phyloP scores from a whole-genome alignment of 2,888 invertebrate species.

The Aquatica leii region DNA sequence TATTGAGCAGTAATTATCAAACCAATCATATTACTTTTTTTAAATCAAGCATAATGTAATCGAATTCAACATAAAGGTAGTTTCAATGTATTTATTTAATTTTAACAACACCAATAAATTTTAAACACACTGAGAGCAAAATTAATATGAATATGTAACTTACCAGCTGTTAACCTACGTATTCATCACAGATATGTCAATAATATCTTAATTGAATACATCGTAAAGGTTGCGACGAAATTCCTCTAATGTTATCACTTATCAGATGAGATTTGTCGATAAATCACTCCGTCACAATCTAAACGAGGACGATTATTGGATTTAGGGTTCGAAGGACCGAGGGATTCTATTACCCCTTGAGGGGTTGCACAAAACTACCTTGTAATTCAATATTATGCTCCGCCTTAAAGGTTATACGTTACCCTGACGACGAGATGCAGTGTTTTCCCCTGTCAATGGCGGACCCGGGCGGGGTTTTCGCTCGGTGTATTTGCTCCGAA shows the following conservation, averaged over 20 bases:
- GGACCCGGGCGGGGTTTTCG: conserved; percentile 44
- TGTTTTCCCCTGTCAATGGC: conserved; percentile 53
- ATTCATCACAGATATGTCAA: conserved; percentile 6
- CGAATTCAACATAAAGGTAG: no score
- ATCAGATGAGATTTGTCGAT: conserved; percentile 55
- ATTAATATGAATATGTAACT: no score
- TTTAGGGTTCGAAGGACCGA: conserved; percentile 49
- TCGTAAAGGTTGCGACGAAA: conserved; percentile 36
- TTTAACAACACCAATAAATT: no score
- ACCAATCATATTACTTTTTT: no score
- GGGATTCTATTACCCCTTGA: conserved; percentile 29
- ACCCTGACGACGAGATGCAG: conserved; percentile 47
- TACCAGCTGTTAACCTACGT: neutral
- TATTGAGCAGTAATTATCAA: no score
- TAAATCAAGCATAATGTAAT: no score
- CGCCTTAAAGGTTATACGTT: conserved; percentile 56
- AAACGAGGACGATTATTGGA: conserved; percentile 59
- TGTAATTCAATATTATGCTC: conserved; percentile 51
- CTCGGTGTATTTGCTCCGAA: conserved; percentile 34
- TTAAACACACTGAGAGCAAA: no score
- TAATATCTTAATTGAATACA: conserved; percentile 31
- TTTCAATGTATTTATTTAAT: no score
- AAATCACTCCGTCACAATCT: conserved; percentile 58
- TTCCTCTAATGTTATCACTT: conserved; percentile 53
- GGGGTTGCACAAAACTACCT: conserved; percentile 33